Percentiles rank a stretch among this genome's conserved stretches.
Conservation (phyloP, 1,140 invertebrate species). For the Sitobion miscanthi region DNA sequence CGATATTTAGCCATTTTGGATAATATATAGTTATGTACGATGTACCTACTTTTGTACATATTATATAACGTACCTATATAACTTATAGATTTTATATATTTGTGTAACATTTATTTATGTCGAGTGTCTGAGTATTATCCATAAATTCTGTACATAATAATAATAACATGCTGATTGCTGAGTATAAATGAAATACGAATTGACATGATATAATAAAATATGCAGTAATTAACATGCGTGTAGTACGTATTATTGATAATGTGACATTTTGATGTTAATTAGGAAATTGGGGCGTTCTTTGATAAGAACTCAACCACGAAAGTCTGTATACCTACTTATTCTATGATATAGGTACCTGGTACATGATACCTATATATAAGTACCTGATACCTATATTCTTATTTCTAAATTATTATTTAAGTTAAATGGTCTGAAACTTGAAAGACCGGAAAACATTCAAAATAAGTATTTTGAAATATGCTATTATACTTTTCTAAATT, state of each 20-base stretch:
- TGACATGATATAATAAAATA: too few species aligned
- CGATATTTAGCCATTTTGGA: neutral
- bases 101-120: neutral
- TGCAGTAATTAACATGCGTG: too few species aligned
- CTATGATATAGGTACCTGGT: neutral
- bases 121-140: neutral
- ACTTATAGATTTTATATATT: neutral
- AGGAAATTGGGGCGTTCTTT: neutral
- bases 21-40: too few species aligned
- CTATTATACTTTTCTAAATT: neutral
- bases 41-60: neutral
- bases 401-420: neutral
- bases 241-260: neutral
- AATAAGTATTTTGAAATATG: conserved; percentile 30
- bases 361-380: too few species aligned
- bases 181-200: neutral
- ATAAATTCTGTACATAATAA: neutral
- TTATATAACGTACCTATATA: too few species aligned
- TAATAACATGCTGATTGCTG: neutral
- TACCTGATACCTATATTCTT: neutral
- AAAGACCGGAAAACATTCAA: neutral
- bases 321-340: neutral
- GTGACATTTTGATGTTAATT: neutral
- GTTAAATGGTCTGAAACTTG: neutral
- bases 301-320: neutral